A percentile compares a stretch with the other conserved stretches of the same genome.
These are phyloP conservation scores for Epinotia brunnichana DNA, from an alignment of 2,888 invertebrate species.

Conservation along the genomic window DNA sequence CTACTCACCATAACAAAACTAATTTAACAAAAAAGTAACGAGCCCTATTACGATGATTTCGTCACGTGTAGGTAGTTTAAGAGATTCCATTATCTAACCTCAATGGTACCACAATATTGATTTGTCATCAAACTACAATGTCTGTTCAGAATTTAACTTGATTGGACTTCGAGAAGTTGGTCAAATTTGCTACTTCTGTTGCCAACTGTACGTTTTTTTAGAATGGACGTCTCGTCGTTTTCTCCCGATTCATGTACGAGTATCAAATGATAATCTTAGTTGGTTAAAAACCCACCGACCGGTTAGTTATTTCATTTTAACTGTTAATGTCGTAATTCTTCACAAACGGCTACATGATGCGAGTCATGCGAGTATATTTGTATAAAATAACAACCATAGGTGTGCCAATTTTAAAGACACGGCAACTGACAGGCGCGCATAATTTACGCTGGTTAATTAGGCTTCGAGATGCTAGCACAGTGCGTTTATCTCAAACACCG, in stretches of 20 bases:
- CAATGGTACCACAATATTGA: too few species aligned
- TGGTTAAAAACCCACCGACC: conserved; percentile 2
- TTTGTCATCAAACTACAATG: too few species aligned
- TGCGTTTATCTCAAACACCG: conserved; percentile 2
- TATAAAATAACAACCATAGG: conserved; percentile 33
- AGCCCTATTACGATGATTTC: too few species aligned
- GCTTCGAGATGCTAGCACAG: conserved; percentile 24
- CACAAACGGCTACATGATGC: background rate
- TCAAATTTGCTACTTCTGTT: too few species aligned
- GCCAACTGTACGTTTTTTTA: too few species aligned
- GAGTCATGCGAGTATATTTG: conserved; percentile 12
- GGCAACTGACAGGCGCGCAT: conserved; percentile 40
- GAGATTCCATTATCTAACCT: too few species aligned
- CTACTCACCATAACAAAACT: too few species aligned
- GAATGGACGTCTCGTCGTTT: too few species aligned
- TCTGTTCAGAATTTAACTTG: too few species aligned
- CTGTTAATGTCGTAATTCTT: conserved; percentile 26
- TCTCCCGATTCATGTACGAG: background rate
- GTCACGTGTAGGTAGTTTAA: too few species aligned
- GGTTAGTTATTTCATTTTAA: conserved; percentile 7
- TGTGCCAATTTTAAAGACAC: conserved; percentile 36
- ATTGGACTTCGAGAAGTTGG: too few species aligned
- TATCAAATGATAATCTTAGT: background rate
- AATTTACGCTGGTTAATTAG: conserved; percentile 38
- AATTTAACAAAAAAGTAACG: too few species aligned